phyloP scores from a whole-genome alignment of 2,888 invertebrate species.

The Himalopsyche kuldschensis region DNA sequence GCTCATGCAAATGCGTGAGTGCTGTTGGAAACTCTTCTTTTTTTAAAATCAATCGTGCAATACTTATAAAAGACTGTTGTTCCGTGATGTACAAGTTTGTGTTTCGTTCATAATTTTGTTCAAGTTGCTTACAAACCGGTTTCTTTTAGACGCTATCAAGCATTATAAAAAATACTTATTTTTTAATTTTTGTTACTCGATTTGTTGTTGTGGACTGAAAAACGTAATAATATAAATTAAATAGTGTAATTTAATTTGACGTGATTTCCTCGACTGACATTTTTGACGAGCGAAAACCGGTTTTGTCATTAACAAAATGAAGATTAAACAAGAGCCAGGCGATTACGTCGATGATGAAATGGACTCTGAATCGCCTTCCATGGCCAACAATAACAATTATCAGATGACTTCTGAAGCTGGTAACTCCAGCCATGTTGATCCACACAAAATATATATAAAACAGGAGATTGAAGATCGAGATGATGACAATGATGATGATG shows the following conservation, averaged over 20 bases:
- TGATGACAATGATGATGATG: neutral
- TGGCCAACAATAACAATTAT: neutral
- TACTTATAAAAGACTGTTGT: too few relatives aligned
- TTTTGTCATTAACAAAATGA: neutral
- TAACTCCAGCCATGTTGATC: neutral
- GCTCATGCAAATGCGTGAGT: too few relatives aligned
- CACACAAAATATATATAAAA: neutral
- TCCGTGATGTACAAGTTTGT: too few relatives aligned
- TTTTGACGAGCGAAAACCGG: neutral
- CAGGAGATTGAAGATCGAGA: neutral
- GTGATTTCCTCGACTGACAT: neutral
- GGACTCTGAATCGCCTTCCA: neutral
- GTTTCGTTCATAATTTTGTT: neutral
- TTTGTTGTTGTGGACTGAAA: neutral
- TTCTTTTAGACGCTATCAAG: neutral
- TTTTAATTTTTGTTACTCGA: neutral
- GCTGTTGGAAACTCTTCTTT: too few relatives aligned
- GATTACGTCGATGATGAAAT: neutral
- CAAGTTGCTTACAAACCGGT: neutral
- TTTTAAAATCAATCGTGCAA: too few relatives aligned
- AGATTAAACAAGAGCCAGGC: neutral
- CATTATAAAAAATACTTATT: neutral
- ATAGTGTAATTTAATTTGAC: neutral
- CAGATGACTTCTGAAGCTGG: neutral
- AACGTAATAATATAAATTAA: neutral